Evolutionary conservation across 1,140 invertebrate genomes (phyloP).

Genomic region (Cyphomyrmex costatus): DNA sequence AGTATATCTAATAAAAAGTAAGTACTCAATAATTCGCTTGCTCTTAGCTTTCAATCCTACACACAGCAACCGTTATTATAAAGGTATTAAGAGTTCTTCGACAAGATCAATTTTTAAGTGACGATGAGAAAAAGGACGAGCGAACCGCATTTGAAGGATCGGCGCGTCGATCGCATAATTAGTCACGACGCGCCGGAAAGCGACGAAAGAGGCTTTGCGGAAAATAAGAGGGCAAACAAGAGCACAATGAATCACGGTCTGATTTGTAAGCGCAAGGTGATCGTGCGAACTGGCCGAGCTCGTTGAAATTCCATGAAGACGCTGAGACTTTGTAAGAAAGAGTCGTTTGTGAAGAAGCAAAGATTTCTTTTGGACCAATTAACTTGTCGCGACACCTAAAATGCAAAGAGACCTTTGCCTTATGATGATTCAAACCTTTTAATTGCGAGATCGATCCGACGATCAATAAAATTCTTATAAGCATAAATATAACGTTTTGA

Average conservation of each 20-base stretch:
- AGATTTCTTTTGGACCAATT: constrained; percentile 37
- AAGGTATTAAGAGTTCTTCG: constrained; percentile 41
- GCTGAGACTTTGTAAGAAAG: constrained; percentile 60
- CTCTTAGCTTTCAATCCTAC: constrained; percentile 14
- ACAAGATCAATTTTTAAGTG: constrained; percentile 48
- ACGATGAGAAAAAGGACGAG: constrained; percentile 41
- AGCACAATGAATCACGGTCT: constrained; percentile 63
- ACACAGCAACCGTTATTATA: constrained; percentile 14
- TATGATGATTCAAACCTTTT: neutral
- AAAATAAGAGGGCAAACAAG: constrained; percentile 60
- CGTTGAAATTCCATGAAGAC: constrained; percentile 64
- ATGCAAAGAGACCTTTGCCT: neutral
- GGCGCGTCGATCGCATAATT: constrained; percentile 71
- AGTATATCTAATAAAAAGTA: neutral
- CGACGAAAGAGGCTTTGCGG: neutral
- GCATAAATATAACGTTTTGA: neutral
- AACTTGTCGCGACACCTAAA: constrained; percentile 34
- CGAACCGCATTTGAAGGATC: constrained; percentile 57
- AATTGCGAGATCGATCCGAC: neutral
- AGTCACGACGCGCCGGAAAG: constrained; percentile 54
- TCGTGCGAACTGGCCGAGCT: constrained; percentile 45
- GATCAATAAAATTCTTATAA: neutral
- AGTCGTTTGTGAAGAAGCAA: constrained; percentile 28
- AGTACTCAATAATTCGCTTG: neutral
- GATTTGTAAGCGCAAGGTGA: constrained; percentile 69